phyloP scores from a whole-genome alignment of 1,140 invertebrate genomes.

The Diabrotica virgifera region DNA sequence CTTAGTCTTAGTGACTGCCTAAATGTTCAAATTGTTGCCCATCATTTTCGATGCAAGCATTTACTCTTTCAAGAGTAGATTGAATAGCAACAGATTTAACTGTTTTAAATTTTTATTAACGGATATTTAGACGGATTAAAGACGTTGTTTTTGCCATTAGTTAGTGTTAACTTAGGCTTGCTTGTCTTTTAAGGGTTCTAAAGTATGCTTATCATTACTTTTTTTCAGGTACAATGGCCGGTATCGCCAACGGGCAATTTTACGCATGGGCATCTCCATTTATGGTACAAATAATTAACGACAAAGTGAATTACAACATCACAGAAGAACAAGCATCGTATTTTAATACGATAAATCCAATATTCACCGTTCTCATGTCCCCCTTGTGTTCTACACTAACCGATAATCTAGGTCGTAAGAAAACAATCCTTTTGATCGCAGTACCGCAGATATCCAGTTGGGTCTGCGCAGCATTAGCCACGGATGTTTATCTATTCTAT shows the following conservation, averaged over 20 bases:
- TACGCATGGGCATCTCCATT: conserved; percentile 25
- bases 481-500: conserved; percentile 28
- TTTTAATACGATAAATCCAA: conserved; percentile 13
- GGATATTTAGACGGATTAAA: too few relatives aligned
- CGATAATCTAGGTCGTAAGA: conserved; percentile 31
- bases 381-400: conserved; percentile 22
- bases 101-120: too few relatives aligned
- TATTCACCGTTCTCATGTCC: conserved; percentile 9
- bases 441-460: conserved; percentile 24
- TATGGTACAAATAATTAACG: conserved; percentile 13
- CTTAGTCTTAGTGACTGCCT: too few relatives aligned
- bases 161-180: too few relatives aligned
- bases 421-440: conserved; percentile 22
- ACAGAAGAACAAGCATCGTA: conserved; percentile 16
- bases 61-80: too few relatives aligned
- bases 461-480: conserved; percentile 27
- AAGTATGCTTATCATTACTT: background rate
- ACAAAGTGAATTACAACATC: conserved; percentile 25
- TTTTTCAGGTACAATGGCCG: conserved; percentile 21
- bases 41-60: too few relatives aligned
- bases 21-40: too few relatives aligned
- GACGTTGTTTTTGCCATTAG: too few relatives aligned
- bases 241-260: background rate
- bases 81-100: too few relatives aligned
- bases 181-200: too few relatives aligned